Conservation (phyloP, 2,888 invertebrate genomes). For the Carpatolechia fugitivella region DNA sequence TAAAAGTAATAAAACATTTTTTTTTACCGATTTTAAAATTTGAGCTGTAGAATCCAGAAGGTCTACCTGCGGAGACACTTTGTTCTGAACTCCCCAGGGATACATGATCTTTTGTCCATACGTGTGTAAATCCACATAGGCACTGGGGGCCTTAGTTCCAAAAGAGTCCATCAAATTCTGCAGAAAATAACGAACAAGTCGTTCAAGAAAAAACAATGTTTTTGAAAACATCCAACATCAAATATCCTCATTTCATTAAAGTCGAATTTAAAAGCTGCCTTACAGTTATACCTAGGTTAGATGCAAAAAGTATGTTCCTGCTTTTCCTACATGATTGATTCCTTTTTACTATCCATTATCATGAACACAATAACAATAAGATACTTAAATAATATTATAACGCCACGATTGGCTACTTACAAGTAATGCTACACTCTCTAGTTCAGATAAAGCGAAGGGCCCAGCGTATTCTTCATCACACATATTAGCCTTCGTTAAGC, state of each 20-base stretch:
- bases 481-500: constrained; percentile 15
- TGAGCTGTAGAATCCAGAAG: constrained; percentile 19
- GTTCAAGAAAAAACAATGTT: not conserved
- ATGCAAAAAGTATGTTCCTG: too few species aligned
- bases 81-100: constrained; percentile 33
- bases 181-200: not conserved
- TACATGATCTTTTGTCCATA: constrained; percentile 42
- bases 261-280: too few species aligned
- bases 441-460: constrained; percentile 86
- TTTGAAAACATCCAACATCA: too few species aligned
- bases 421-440: constrained; percentile 83
- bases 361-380: too few species aligned
- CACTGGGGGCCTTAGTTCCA: constrained; percentile 10
- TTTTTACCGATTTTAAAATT: constrained; percentile 33
- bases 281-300: too few species aligned
- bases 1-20: not conserved
- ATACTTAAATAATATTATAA: too few species aligned
- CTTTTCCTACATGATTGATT: too few species aligned
- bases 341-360: too few species aligned
- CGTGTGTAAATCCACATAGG: constrained; percentile 39
- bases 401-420: constrained; percentile 37
- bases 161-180: not conserved
- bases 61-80: not conserved
- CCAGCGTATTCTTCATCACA: constrained; percentile 80
- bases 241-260: too few species aligned